Evolutionary conservation across 2,888 invertebrate genomes (phyloP).

Genomic region (Clitarchus hookeri): DNA sequence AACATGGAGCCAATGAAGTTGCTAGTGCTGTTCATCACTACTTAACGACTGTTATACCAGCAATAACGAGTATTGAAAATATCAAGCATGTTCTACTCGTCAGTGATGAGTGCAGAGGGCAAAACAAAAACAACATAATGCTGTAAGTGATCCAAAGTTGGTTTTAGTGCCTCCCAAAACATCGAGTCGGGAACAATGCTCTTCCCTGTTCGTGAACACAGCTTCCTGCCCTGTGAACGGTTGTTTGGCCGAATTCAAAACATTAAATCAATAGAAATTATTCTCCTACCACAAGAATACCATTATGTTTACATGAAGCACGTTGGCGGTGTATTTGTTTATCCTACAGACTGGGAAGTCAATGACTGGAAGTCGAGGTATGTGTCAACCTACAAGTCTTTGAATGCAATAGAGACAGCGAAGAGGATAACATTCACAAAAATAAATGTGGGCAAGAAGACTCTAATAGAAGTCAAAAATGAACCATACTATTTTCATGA

Average conservation of each 20-base stretch:
- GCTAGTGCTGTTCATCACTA: too few species aligned
- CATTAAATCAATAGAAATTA: not conserved
- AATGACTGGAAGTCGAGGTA: conserved; percentile 16
- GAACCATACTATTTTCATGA: not conserved
- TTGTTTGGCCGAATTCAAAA: conserved; percentile 8
- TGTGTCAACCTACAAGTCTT: not conserved
- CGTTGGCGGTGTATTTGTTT: not conserved
- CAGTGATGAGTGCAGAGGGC: too few species aligned
- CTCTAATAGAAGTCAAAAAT: not conserved
- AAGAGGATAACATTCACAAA: not conserved
- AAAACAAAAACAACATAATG: too few species aligned
- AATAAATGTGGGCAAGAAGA: not conserved
- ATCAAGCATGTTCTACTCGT: not conserved
- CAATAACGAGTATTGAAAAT: not conserved
- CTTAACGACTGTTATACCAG: too few species aligned
- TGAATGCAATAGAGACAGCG: not conserved
- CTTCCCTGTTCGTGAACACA: not conserved
- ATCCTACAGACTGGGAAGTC: not conserved
- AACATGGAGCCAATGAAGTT: too few species aligned
- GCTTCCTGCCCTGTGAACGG: not conserved
- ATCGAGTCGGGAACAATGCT: too few species aligned
- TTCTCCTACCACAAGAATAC: not conserved
- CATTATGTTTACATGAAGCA: not conserved
- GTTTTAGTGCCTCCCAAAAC: too few species aligned
- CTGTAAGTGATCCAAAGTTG: too few species aligned